Percentiles rank a stretch among this genome's conserved stretches.
phyloP scores from a whole-genome alignment of 2,888 invertebrate genomes.

The Hypomecis atomaria region DNA sequence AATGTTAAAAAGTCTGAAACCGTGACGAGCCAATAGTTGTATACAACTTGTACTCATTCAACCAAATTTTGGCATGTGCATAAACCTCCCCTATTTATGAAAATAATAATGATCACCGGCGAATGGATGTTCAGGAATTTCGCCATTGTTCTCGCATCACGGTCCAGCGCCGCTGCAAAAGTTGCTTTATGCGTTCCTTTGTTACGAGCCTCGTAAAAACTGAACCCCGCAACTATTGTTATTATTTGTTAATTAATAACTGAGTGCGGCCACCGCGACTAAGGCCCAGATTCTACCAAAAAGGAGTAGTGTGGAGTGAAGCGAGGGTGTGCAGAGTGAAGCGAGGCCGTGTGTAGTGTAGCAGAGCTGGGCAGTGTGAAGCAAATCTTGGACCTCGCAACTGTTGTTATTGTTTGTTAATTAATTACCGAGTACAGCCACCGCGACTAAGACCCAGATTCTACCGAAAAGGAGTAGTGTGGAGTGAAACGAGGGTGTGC shows the following conservation, averaged over 20 bases:
- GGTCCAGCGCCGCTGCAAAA: conserved; percentile 23
- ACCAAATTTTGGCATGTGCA: too few species aligned
- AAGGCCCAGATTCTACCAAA: too few species aligned
- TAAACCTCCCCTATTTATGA: background rate
- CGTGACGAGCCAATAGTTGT: too few species aligned
- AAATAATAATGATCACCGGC: conserved; percentile 7
- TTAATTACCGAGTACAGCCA: conserved; percentile 49
- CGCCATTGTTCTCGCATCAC: conserved; percentile 37
- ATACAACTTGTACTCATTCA: too few species aligned
- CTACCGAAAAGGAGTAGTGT: too few species aligned
- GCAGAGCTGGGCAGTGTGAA: too few species aligned
- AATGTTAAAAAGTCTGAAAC: too few species aligned
- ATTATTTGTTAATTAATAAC: conserved; percentile 55
- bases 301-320: too few species aligned
- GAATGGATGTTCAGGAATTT: conserved; percentile 12
- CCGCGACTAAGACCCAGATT: background rate
- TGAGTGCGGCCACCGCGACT: conserved; percentile 33
- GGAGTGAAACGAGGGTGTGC: too few species aligned
- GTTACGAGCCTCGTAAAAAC: conserved; percentile 25
- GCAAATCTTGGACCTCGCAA: conserved; percentile 33
- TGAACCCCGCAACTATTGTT: conserved; percentile 48
- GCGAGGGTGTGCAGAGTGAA: too few species aligned
- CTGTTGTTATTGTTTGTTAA: conserved; percentile 55
- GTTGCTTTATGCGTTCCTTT: conserved; percentile 30
- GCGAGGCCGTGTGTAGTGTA: too few species aligned